A percentile compares a stretch with the other conserved stretches of the same genome.
These are phyloP conservation scores for Paracanthobrama guichenoti DNA, from an alignment of 2,113 vertebrate genomes.

Conservation along the genomic window DNA sequence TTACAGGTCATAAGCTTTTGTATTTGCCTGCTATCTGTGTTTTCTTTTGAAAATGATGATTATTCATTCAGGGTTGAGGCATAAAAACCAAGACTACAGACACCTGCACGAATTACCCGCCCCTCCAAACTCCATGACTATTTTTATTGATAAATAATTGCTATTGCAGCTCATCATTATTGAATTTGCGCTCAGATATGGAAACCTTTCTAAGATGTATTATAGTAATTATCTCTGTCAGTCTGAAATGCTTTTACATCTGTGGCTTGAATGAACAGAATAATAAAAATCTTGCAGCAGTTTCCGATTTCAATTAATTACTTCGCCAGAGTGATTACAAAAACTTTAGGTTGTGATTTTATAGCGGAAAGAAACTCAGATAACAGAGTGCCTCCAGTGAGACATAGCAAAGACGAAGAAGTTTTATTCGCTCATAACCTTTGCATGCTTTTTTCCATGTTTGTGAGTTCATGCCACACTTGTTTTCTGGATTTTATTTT, in stretches of 20 bases:
- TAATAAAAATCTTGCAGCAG: conserved; percentile 64
- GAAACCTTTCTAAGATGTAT: conserved; percentile 91
- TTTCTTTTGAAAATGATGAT: conserved; percentile 86
- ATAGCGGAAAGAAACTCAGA: not conserved
- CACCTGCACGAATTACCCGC: conserved; percentile 90
- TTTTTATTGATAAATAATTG: conserved; percentile 98
- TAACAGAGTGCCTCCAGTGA: not conserved
- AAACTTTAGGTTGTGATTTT: conserved; percentile 23
- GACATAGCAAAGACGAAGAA: not conserved
- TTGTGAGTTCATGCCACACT: not conserved
- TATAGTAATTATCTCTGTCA: conserved; percentile 75
- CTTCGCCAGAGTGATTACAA: conserved; percentile 48
- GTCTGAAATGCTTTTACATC: conserved; percentile 74
- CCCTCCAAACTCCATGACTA: conserved; percentile 91
- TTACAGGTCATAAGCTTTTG: conserved; percentile 86
- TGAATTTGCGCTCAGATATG: conserved; percentile 92
- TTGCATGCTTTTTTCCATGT: not conserved
- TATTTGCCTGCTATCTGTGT: conserved; percentile 84
- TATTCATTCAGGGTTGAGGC: conserved; percentile 79
- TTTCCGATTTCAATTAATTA: conserved; percentile 63
- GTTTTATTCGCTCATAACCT: not conserved
- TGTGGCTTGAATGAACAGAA: conserved; percentile 68
- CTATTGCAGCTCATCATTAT: conserved; percentile 91
- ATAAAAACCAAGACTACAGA: conserved; percentile 85
- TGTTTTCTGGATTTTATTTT: not conserved